A percentile compares a stretch with the other conserved stretches of the same genome.
These are phyloP conservation scores for Aporophyla nigra DNA, from an alignment of 2,888 invertebrate species.

Conservation along the genomic window DNA sequence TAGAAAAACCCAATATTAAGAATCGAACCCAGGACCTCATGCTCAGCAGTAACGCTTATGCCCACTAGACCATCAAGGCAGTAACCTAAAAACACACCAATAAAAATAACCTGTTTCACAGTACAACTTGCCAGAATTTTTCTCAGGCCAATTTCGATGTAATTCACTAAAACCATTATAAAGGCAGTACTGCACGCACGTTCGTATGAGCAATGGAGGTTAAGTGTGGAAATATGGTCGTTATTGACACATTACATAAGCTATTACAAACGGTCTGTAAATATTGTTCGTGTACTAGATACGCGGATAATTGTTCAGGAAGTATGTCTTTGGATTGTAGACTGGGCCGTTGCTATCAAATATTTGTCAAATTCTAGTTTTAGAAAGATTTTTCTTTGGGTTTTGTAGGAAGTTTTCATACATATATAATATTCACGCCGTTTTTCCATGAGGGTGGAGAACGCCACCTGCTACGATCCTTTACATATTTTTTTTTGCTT, in stretches of 20 bases:
- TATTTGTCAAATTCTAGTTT: not conserved
- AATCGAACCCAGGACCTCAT: no score
- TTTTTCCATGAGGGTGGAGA: no score
- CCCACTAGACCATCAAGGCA: no score
- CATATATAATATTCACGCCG: no score
- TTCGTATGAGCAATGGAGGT: constrained; percentile 11
- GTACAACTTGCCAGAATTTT: not conserved
- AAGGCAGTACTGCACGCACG: constrained; percentile 20
- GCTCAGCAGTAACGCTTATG: no score
- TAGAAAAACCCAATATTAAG: no score
- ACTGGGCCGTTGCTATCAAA: not conserved
- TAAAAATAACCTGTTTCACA: not conserved
- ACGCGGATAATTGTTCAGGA: constrained; percentile 30
- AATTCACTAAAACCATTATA: not conserved
- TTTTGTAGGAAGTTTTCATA: not conserved
- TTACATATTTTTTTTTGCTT: no score
- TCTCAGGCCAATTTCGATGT: constrained; percentile 14
- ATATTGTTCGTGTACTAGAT: constrained; percentile 20
- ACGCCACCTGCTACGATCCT: no score
- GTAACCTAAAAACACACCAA: not conserved
- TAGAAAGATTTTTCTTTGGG: not conserved
- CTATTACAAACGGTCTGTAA: constrained; percentile 21
- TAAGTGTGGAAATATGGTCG: constrained; percentile 23
- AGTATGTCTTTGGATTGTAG: constrained; percentile 19
- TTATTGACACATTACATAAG: constrained; percentile 29